Evolutionary conservation across 2,113 vertebrate genomes (phyloP).

Genomic region (Leucopsar rothschildi): DNA sequence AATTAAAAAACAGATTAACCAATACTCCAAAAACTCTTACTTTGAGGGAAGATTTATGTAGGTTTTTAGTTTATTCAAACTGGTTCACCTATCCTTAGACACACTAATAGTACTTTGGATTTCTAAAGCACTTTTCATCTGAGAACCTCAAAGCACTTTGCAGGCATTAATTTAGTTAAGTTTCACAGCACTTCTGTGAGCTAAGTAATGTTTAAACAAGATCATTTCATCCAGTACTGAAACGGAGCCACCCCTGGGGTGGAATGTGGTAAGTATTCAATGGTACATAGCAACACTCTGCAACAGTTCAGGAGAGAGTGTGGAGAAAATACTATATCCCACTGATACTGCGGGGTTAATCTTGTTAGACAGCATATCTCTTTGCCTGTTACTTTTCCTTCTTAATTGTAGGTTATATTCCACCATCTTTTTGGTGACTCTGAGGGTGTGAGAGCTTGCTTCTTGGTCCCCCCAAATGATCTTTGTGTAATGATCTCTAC

Average conservation of each 20-base stretch:
- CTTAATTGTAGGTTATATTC: background rate
- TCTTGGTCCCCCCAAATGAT: background rate
- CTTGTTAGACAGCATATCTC: background rate
- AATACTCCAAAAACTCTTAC: background rate
- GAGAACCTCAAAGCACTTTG: conserved; percentile 55
- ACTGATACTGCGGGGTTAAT: background rate
- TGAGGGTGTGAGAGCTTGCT: background rate
- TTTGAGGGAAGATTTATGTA: conserved; percentile 10
- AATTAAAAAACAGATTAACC: background rate
- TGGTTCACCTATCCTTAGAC: conserved; percentile 25
- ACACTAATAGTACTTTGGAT: conserved; percentile 14
- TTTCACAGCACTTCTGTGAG: conserved; percentile 49
- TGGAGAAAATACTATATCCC: background rate
- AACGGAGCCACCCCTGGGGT: conserved; percentile 28
- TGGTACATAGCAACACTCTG: background rate
- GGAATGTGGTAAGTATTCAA: conserved; percentile 4
- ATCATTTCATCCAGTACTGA: conserved; percentile 53
- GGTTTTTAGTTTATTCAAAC: conserved; percentile 15
- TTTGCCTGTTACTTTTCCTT: background rate
- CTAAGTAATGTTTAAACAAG: conserved; percentile 63
- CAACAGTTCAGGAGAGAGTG: background rate
- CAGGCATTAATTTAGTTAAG: conserved; percentile 64
- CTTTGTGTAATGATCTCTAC: background rate
- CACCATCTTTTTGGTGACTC: background rate
- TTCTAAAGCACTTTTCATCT: conserved; percentile 61